Conservation (phyloP, 2,888 invertebrate species). For the Diabrotica balteata region DNA sequence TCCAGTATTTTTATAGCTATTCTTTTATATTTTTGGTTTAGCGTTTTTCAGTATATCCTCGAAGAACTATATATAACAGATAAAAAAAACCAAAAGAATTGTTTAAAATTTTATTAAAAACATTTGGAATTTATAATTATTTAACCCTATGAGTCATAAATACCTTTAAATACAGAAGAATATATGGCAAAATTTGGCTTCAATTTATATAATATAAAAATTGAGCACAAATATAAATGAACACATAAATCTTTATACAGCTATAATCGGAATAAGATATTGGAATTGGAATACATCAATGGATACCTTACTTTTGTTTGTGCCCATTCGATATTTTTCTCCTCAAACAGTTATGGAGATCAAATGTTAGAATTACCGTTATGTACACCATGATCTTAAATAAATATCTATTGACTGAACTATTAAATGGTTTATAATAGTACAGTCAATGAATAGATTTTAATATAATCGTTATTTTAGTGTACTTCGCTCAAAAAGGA, state of each 20-base stretch:
- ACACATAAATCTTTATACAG: slow-evolving; percentile 40
- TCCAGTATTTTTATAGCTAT: no score
- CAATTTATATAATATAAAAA: slow-evolving; percentile 45
- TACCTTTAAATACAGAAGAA: slow-evolving; percentile 42
- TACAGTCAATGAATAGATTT: no score
- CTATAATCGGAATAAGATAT: slow-evolving; percentile 36
- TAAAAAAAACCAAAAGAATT: not conserved
- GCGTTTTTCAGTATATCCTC: no score
- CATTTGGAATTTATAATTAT: slow-evolving; percentile 44
- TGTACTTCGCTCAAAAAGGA: no score
- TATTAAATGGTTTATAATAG: no score
- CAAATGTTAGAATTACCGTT: no score
- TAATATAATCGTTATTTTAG: no score
- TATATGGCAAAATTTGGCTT: slow-evolving; percentile 53
- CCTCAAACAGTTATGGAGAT: not conserved
- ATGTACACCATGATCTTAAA: no score
- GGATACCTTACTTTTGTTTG: slow-evolving; percentile 28
- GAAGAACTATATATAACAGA: not conserved
- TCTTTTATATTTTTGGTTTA: no score
- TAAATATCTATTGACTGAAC: no score
- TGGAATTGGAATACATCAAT: slow-evolving; percentile 33
- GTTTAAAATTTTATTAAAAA: slow-evolving; percentile 44
- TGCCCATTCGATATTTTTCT: slow-evolving; percentile 23
- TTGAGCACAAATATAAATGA: slow-evolving; percentile 47
- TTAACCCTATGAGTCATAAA: slow-evolving; percentile 46